Evolutionary conservation across 2,888 invertebrate genomes (phyloP).

Genomic region (Anarsia innoxiella): DNA sequence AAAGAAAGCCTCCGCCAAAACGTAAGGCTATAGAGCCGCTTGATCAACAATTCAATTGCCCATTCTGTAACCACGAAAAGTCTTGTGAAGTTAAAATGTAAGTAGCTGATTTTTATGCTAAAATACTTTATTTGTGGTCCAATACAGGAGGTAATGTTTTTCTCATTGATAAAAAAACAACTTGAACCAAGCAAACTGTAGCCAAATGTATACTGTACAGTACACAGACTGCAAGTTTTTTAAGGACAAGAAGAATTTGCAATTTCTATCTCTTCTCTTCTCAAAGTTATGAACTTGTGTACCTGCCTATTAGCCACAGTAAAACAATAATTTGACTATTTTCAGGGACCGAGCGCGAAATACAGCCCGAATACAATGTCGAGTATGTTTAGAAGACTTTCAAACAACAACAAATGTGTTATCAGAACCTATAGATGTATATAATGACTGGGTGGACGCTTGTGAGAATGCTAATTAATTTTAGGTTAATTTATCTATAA

Average conservation of each 20-base stretch:
- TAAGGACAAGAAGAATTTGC: no score
- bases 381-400: slow-evolving; percentile 97
- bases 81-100: slow-evolving; percentile 99
- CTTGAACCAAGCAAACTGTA: no score
- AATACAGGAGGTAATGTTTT: no score
- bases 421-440: slow-evolving; percentile 98
- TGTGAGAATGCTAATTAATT: slow-evolving; percentile 91
- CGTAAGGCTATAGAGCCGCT: slow-evolving; percentile 93
- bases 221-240: no score
- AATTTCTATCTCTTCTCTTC: no score
- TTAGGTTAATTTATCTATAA: slow-evolving; percentile 25
- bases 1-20: slow-evolving; percentile 97
- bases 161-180: no score
- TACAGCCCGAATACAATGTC: slow-evolving; percentile 95
- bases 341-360: slow-evolving; percentile 95
- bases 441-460: slow-evolving; percentile 99
- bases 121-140: no score
- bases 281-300: no score
- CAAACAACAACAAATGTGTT: slow-evolving; percentile 97
- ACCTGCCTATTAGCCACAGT: no score
- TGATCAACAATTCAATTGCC: slow-evolving; percentile 98
- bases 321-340: no score
- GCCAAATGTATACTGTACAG: no score
- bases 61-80: slow-evolving; percentile 99
- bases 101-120: no score